These are phyloP conservation scores for Malurus elegans DNA, from an alignment of 2,113 vertebrate species.

Conservation along the genomic window DNA sequence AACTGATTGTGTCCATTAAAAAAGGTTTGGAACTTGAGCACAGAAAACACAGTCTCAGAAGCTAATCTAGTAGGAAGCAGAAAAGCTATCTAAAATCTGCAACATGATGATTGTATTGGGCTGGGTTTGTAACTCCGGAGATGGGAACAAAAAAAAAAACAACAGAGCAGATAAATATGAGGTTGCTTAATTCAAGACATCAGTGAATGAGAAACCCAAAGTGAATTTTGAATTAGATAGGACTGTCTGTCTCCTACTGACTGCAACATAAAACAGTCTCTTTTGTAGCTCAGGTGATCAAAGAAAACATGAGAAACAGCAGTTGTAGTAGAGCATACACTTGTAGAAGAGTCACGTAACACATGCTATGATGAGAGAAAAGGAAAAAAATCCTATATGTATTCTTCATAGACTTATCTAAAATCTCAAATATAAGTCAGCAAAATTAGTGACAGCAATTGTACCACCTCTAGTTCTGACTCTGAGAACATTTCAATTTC, in stretches of 20 bases:
- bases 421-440: neutral
- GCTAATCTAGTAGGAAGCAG: neutral
- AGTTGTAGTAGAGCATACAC: neutral
- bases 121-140: neutral
- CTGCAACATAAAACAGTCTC: neutral
- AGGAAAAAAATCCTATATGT: conserved; percentile 5
- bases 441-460: neutral
- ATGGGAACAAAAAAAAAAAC: neutral
- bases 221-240: neutral
- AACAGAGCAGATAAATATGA: neutral
- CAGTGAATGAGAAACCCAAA: neutral
- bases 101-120: neutral
- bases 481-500: neutral
- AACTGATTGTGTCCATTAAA: neutral
- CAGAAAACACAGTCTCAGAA: neutral
- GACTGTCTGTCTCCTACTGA: neutral
- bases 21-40: neutral
- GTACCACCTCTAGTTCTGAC: neutral
- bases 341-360: conserved; percentile 5
- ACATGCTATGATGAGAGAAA: neutral
- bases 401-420: neutral
- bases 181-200: neutral
- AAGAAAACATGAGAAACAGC: neutral
- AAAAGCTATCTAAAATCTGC: neutral
- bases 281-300: neutral